Evolutionary conservation across 2,888 invertebrate species (phyloP), one percentile per base, ranked within the genome.

Genomic region (Plagiodera versicolora): DNA sequence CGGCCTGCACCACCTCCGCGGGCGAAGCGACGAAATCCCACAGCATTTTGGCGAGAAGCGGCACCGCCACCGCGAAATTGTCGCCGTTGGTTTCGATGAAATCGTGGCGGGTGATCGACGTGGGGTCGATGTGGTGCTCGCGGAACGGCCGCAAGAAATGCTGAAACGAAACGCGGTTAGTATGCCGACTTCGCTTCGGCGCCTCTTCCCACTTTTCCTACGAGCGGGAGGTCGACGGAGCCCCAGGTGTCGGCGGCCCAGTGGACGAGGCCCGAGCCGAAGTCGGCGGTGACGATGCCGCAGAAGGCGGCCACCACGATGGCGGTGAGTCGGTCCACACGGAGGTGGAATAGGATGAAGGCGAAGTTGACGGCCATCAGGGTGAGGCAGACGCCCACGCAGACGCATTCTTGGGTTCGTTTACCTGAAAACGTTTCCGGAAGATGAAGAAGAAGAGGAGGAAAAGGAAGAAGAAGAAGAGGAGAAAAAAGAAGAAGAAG

Each of bases 161-260:
- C 95, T 97, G 84, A 44, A 83, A 83, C n/a, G 4, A 32, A 49
- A 32, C 17, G 28, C 11, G 10, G 24, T 24, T 9, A 47, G 17
- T 30, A n/a, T n/a, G n/a, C n/a, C n/a, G n/a, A n/a, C n/a, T n/a
- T n/a, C n/a, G n/a, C n/a, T n/a, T n/a, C n/a, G n/a, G n/a, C n/a
- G n/a, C n/a, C n/a, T n/a, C n/a, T n/a, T n/a, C 71, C 74, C 83
- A 92, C 94, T 87, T 91, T 95, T 80, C 97, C 98, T 78, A 98
- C 86, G 69, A 97, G 82, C 57, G 95, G 95, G 72, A 96, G 84
- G 72, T 97, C 96, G 65, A 97, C 91, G 49, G 95, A 92, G 71
- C 98, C 98, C 95, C 98, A 99, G 44, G 98, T 95, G 80, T 98
- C 98, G 45, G 98, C 98, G 64, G 90, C 94, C 98, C 98, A 98